phyloP scores from a whole-genome alignment of 2,113 vertebrate genomes.

The Scalopus aquaticus region DNA sequence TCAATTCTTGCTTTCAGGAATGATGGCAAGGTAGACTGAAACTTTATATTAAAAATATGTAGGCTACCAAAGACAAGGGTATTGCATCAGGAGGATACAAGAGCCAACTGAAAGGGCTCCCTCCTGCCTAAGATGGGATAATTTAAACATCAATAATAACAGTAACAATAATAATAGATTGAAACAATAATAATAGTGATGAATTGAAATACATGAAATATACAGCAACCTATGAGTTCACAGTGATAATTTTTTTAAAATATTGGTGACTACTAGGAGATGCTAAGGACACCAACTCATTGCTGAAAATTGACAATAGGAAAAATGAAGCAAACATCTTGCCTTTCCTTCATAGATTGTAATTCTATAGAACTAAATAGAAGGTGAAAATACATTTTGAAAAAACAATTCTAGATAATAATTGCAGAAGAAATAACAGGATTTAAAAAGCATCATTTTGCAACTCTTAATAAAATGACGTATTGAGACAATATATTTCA shows the following conservation, averaged over 20 bases:
- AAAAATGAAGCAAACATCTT: neutral
- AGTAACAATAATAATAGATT: neutral
- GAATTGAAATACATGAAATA: neutral
- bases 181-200: neutral
- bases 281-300: neutral
- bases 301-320: slow-evolving; percentile 18
- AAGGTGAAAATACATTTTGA: neutral
- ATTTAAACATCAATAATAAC: slow-evolving; percentile 10
- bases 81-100: neutral
- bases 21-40: neutral
- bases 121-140: neutral
- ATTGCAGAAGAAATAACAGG: neutral
- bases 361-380: slow-evolving; percentile 40
- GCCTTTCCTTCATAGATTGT: neutral
- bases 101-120: neutral
- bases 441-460: slow-evolving; percentile 7
- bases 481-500: neutral
- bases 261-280: neutral
- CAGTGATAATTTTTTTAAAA: neutral
- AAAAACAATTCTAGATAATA: neutral
- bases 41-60: neutral
- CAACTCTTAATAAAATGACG: slow-evolving; percentile 20
- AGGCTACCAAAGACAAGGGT: neutral
- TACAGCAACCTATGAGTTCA: neutral
- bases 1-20: neutral